Evolutionary conservation across 2,888 invertebrate genomes (phyloP).

Genomic region (Pterostichus niger): DNA sequence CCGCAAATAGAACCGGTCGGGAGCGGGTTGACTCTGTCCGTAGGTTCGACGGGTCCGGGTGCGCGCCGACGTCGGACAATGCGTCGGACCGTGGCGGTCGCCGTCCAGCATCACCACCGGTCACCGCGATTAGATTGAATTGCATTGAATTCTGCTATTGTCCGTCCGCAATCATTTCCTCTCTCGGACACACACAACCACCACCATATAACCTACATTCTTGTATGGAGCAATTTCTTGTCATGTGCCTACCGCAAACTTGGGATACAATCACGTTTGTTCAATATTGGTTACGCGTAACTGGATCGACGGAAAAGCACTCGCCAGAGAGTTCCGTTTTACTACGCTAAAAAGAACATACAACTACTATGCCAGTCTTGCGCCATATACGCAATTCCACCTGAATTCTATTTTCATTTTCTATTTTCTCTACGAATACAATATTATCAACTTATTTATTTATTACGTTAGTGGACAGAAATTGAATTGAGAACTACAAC

Average conservation of each 20-base stretch:
- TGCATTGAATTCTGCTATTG: slow-evolving; percentile 66
- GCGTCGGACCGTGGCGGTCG: slow-evolving; percentile 43
- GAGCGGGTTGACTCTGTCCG: slow-evolving; percentile 3
- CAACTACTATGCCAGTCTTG: background rate
- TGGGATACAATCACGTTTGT: slow-evolving; percentile 55
- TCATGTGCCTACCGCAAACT: slow-evolving; percentile 59
- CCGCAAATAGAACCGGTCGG: slow-evolving; percentile 12
- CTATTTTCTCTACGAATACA: background rate
- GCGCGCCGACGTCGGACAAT: slow-evolving; percentile 36
- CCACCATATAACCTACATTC: slow-evolving; percentile 11
- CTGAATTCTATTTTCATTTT: slow-evolving; percentile 31
- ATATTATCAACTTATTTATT: too few relatives aligned
- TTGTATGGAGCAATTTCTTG: slow-evolving; percentile 53
- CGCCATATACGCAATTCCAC: background rate
- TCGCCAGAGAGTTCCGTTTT: background rate
- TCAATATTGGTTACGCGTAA: slow-evolving; percentile 56
- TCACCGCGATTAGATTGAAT: slow-evolving; percentile 66
- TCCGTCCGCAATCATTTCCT: slow-evolving; percentile 66
- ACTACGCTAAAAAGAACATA: slow-evolving; percentile 6
- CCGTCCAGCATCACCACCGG: background rate
- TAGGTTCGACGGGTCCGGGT: slow-evolving; percentile 5
- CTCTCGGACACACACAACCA: slow-evolving; percentile 25
- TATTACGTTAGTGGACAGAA: too few relatives aligned
- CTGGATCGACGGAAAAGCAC: background rate
- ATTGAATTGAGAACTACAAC: too few relatives aligned